Conservation (phyloP, 2,797 vertebrate species). For the Pipistrellus kuhlii region DNA sequence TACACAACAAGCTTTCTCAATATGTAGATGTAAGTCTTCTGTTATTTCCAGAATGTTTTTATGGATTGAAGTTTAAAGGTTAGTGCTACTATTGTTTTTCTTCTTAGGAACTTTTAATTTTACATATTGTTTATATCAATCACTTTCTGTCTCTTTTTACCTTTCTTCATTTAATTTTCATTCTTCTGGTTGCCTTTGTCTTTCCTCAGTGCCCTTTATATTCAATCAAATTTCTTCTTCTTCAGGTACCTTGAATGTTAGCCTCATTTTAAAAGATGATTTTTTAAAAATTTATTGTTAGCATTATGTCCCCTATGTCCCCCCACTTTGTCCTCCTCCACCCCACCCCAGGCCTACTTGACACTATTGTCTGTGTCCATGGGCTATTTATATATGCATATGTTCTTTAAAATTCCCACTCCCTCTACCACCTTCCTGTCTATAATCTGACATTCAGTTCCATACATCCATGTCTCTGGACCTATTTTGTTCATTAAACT, state of each 20-base stretch:
- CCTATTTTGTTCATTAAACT: background rate
- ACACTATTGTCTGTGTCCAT: background rate
- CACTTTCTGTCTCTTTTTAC: background rate
- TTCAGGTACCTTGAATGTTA: background rate
- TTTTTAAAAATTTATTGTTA: background rate
- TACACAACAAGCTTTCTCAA: background rate
- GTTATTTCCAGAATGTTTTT: constrained; percentile 40
- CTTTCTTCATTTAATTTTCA: constrained; percentile 25
- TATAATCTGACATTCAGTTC: background rate
- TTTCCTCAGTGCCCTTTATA: background rate
- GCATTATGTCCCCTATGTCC: background rate
- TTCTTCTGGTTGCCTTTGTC: background rate
- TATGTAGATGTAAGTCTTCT: background rate
- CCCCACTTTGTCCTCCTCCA: background rate
- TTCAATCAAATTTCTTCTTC: background rate
- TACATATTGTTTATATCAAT: background rate
- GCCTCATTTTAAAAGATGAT: constrained; percentile 8
- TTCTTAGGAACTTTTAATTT: constrained; percentile 27
- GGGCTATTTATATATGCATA: background rate
- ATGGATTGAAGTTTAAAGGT: constrained; percentile 6
- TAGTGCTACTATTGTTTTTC: background rate
- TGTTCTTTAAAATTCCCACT: background rate
- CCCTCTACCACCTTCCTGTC: background rate
- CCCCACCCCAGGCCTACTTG: background rate
- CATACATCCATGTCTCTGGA: background rate